Conservation (phyloP, 2,888 invertebrate genomes). For the Agrypnus murinus region DNA sequence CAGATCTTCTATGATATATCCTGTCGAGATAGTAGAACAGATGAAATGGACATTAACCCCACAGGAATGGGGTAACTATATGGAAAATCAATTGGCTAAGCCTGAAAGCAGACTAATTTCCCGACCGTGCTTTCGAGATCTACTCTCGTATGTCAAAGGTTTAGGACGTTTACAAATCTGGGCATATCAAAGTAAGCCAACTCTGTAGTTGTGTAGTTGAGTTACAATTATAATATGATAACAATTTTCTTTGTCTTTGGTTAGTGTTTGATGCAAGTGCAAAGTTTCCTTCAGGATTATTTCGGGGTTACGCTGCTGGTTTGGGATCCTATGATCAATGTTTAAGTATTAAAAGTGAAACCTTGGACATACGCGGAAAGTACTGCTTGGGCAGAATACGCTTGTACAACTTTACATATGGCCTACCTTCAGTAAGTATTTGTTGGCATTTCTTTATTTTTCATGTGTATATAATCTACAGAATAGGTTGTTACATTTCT, state of each 20-base stretch:
- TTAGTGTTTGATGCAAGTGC: constrained; percentile 72
- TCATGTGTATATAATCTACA: too few species aligned
- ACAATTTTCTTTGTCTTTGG: constrained; percentile 18
- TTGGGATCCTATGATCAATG: constrained; percentile 72
- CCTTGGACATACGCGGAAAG: constrained; percentile 65
- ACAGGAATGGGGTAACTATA: constrained; percentile 10
- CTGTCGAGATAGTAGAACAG: neutral
- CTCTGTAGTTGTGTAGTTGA: too few species aligned
- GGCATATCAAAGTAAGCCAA: constrained; percentile 36
- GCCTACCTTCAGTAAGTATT: neutral
- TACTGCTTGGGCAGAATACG: constrained; percentile 65
- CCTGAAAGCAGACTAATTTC: constrained; percentile 26
- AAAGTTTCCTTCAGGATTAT: constrained; percentile 70
- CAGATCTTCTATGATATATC: neutral
- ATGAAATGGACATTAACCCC: constrained; percentile 6
- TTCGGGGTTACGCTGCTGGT: constrained; percentile 69
- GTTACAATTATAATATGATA: too few species aligned
- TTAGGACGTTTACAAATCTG: constrained; percentile 3
- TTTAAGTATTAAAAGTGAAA: constrained; percentile 63
- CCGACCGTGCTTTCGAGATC: constrained; percentile 18
- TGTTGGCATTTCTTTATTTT: too few species aligned
- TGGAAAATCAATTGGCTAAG: constrained; percentile 2
- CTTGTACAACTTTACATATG: neutral
- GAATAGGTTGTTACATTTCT: too few species aligned
- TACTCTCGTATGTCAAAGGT: constrained; percentile 23